Conservation (phyloP, 2,888 invertebrate genomes). For the Cryptocephalus primarius region DNA sequence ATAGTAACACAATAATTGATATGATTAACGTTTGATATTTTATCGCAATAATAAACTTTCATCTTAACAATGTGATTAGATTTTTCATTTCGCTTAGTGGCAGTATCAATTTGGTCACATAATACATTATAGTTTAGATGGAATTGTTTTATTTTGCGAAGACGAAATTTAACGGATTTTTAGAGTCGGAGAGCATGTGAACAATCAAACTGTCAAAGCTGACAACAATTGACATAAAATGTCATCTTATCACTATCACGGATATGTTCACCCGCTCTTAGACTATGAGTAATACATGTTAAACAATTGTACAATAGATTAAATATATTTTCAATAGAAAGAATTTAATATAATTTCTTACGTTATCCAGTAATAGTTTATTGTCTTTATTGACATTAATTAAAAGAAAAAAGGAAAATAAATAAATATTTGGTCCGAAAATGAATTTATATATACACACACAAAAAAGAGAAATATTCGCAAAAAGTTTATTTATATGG, state of each 20-base stretch:
- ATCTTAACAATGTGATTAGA: too few species aligned
- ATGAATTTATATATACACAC: slow-evolving; percentile 18
- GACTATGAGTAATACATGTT: background rate
- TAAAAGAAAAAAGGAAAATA: slow-evolving; percentile 4
- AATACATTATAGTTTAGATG: too few species aligned
- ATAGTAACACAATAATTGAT: slow-evolving; percentile 11
- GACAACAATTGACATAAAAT: too few species aligned
- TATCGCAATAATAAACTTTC: slow-evolving; percentile 4
- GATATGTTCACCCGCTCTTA: too few species aligned
- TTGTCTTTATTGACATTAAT: too few species aligned
- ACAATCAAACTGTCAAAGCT: too few species aligned
- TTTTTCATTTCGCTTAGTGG: slow-evolving; percentile 11
- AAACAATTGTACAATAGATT: slow-evolving; percentile 7
- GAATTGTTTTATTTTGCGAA: too few species aligned
- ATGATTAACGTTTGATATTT: slow-evolving; percentile 23
- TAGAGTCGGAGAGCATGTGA: too few species aligned
- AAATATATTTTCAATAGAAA: background rate
- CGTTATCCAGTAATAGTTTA: too few species aligned
- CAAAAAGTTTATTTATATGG: slow-evolving; percentile 34
- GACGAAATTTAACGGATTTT: too few species aligned
- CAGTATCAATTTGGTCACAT: slow-evolving; percentile 17
- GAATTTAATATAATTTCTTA: too few species aligned
- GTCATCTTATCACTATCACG: too few species aligned
- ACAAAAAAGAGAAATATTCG: slow-evolving; percentile 19
- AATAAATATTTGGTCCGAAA: slow-evolving; percentile 19